Evolutionary conservation across 2,888 invertebrate species (phyloP).

Genomic region (Harpagoxenus sublaevis): DNA sequence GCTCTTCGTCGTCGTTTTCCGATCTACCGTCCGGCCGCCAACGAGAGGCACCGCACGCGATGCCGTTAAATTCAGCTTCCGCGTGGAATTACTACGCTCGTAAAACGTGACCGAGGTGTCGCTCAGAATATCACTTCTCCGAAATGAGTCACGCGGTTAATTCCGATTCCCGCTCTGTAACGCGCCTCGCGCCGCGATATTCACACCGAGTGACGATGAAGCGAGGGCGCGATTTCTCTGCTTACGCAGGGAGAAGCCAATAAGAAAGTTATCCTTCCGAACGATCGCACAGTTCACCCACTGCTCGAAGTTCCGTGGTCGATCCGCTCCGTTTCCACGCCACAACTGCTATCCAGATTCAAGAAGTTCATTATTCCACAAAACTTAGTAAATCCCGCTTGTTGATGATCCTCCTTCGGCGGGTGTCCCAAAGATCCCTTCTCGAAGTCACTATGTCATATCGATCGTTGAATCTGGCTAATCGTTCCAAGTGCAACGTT

Average conservation of each 20-base stretch:
- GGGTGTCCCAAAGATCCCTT: not conserved
- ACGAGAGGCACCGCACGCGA: not conserved
- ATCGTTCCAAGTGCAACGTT: not conserved
- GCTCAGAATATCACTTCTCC: slow-evolving; percentile 5
- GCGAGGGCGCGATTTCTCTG: not conserved
- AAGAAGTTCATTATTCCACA: slow-evolving; percentile 14
- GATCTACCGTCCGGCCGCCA: not conserved
- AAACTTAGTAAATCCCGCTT: not conserved
- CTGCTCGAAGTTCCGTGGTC: not conserved
- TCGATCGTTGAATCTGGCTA: not conserved
- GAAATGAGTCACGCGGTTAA: slow-evolving; percentile 50
- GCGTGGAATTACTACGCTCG: slow-evolving; percentile 19
- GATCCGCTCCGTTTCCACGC: not conserved
- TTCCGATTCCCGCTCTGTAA: slow-evolving; percentile 24
- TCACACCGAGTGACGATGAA: not conserved
- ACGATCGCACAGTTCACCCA: slow-evolving; percentile 2
- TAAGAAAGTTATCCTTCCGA: slow-evolving; percentile 7
- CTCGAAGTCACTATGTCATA: not conserved
- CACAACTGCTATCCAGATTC: not conserved
- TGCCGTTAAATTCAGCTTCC: slow-evolving; percentile 21
- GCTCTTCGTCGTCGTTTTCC: slow-evolving; percentile 5
- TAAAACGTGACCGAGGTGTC: slow-evolving; percentile 38
- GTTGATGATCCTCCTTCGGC: not conserved
- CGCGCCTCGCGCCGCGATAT: not conserved
- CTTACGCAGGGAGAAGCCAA: not conserved